Conservation (phyloP, 2,113 vertebrate species). For the Lagopus leucura region DNA sequence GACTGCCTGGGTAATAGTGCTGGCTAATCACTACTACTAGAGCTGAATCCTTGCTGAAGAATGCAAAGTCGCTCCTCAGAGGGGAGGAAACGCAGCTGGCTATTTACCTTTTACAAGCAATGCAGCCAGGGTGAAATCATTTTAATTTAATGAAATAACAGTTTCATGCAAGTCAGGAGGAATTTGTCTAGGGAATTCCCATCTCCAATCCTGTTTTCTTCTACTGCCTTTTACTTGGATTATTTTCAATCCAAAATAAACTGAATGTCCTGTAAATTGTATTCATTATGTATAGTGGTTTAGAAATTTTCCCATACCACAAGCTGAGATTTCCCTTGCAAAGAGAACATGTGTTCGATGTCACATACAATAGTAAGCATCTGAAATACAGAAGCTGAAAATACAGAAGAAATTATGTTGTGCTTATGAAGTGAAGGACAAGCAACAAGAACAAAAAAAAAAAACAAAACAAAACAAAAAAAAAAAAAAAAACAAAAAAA, state of each 20-base stretch:
- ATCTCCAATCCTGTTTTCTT: background rate
- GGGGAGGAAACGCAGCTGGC: background rate
- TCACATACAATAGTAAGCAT: constrained; percentile 14
- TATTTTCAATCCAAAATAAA: background rate
- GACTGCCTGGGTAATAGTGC: background rate
- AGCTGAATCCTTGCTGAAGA: background rate
- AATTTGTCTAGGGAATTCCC: background rate
- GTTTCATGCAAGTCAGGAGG: background rate
- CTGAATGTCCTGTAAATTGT: background rate
- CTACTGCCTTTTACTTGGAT: background rate
- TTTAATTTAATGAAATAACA: constrained; percentile 29
- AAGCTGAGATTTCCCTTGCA: background rate
- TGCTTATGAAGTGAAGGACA: constrained; percentile 37
- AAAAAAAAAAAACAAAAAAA: background rate
- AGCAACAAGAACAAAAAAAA: background rate
- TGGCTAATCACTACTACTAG: constrained; percentile 40
- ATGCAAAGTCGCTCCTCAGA: constrained; percentile 19
- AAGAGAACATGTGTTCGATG: background rate
- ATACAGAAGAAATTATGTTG: constrained; percentile 37
- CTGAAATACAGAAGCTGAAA: constrained; percentile 43
- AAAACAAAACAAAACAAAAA: background rate
- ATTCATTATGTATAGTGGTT: background rate
- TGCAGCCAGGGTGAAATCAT: background rate
- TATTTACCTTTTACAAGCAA: constrained; percentile 7
- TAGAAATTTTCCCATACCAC: background rate